A percentile compares a stretch with the other conserved stretches of the same genome.
phyloP scores from a whole-genome alignment of 1,140 invertebrate species.

The Eulimnadia texana region DNA sequence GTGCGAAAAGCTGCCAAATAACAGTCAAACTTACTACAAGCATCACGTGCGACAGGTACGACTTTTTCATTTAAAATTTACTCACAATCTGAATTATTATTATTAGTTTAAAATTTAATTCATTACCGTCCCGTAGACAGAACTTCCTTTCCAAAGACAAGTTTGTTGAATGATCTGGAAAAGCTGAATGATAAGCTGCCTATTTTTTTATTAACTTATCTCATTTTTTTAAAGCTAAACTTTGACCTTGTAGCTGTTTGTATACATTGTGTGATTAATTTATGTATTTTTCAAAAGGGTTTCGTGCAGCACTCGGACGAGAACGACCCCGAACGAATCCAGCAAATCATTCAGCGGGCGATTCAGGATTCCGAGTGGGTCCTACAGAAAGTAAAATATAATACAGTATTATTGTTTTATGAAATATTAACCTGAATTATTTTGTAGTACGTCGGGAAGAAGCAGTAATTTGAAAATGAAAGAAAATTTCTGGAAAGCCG shows the following conservation, averaged over 20 bases:
- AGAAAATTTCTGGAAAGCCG: constrained; percentile 5
- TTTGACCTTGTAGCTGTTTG: background rate
- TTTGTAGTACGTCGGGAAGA: background rate
- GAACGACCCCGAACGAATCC: constrained; percentile 52
- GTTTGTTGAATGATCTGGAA: no score
- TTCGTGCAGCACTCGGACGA: constrained; percentile 61
- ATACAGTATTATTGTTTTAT: background rate
- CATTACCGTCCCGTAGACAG: background rate
- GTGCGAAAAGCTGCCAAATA: background rate
- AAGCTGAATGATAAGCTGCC: no score
- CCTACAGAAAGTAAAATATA: constrained; percentile 46
- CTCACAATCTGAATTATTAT: background rate
- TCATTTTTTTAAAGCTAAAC: no score
- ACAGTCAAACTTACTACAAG: background rate
- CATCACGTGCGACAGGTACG: constrained; percentile 3
- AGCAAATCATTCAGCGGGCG: constrained; percentile 56
- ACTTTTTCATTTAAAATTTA: background rate
- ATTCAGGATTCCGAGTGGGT: constrained; percentile 62
- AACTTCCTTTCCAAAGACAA: no score
- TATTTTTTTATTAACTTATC: no score
- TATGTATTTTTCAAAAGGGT: constrained; percentile 40
- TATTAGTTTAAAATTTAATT: background rate
- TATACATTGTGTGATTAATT: constrained; percentile 20
- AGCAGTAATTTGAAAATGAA: background rate
- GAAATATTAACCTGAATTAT: background rate